phyloP scores from a whole-genome alignment of 1,140 invertebrate species.

The Listronotus bonariensis region DNA sequence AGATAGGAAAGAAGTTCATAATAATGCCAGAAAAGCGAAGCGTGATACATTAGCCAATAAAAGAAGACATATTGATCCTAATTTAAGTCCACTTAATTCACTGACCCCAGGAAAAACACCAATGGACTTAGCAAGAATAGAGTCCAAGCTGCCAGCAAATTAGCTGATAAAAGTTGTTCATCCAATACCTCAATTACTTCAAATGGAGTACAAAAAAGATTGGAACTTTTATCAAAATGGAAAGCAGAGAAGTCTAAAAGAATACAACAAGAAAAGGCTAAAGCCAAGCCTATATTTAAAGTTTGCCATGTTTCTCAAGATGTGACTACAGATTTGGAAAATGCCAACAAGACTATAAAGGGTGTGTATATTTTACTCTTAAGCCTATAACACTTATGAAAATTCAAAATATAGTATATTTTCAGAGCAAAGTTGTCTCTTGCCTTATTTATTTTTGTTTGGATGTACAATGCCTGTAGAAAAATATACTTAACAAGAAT shows the following conservation, averaged over 20 bases:
- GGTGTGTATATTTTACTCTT: constrained; percentile 36
- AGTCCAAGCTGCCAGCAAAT: background rate
- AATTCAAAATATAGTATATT: no score
- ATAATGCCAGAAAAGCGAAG: constrained; percentile 24
- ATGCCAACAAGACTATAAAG: constrained; percentile 38
- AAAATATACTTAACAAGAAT: no score
- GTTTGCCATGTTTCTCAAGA: constrained; percentile 29
- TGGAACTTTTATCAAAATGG: constrained; percentile 42
- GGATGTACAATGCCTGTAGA: no score
- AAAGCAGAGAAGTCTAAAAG: constrained; percentile 37
- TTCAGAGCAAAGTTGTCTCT: no score
- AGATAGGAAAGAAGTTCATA: constrained; percentile 17
- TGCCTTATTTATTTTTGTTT: no score
- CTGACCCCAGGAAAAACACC: constrained; percentile 11
- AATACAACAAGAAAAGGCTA: constrained; percentile 30
- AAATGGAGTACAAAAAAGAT: constrained; percentile 24
- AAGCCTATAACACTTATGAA: no score
- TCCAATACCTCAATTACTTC: no score
- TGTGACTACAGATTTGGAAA: constrained; percentile 19
- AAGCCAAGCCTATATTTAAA: constrained; percentile 44
- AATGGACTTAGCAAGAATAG: background rate
- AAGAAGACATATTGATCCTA: constrained; percentile 30
- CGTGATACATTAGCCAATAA: constrained; percentile 26
- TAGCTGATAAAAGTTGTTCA: no score
- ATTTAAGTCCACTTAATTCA: constrained; percentile 22